Conservation (phyloP, 1,140 invertebrate species). For the Mercenaria mercenaria region DNA sequence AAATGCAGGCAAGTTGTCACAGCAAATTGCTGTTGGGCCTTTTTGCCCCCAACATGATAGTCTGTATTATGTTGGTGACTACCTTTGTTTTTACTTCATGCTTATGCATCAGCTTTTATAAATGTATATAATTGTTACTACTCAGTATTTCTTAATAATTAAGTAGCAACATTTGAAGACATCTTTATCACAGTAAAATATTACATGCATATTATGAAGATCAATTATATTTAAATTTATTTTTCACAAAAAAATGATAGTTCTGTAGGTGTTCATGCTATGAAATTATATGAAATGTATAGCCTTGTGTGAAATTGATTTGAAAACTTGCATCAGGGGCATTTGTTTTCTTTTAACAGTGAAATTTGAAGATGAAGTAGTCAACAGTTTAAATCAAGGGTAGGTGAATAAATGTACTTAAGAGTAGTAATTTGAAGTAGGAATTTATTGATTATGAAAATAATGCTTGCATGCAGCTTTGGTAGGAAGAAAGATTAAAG, state of each 20-base stretch:
- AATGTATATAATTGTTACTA: too few species aligned
- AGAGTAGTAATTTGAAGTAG: background rate
- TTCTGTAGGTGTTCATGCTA: too few species aligned
- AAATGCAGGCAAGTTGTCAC: conserved; percentile 18
- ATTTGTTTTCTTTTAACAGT: conserved; percentile 50
- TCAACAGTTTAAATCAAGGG: conserved; percentile 5
- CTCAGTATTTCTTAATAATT: too few species aligned
- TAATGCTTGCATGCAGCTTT: background rate
- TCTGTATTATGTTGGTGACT: conserved; percentile 6
- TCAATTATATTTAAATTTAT: too few species aligned
- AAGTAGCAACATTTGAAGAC: too few species aligned
- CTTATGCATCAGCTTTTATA: too few species aligned
- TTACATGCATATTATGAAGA: too few species aligned
- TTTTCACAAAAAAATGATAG: too few species aligned
- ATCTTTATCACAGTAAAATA: too few species aligned
- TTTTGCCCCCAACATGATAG: conserved; percentile 51
- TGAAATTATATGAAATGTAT: too few species aligned
- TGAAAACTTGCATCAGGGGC: background rate
- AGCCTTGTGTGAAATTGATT: background rate
- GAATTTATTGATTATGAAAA: too few species aligned
- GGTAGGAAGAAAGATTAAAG: too few species aligned
- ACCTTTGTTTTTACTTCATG: background rate
- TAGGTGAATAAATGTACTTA: background rate
- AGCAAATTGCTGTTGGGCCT: conserved; percentile 41
- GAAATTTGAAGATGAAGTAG: conserved; percentile 33